Evolutionary conservation across 2,113 vertebrate genomes (phyloP), one percentile per base, ranked within the genome.

Genomic region (Arizona elegans): DNA sequence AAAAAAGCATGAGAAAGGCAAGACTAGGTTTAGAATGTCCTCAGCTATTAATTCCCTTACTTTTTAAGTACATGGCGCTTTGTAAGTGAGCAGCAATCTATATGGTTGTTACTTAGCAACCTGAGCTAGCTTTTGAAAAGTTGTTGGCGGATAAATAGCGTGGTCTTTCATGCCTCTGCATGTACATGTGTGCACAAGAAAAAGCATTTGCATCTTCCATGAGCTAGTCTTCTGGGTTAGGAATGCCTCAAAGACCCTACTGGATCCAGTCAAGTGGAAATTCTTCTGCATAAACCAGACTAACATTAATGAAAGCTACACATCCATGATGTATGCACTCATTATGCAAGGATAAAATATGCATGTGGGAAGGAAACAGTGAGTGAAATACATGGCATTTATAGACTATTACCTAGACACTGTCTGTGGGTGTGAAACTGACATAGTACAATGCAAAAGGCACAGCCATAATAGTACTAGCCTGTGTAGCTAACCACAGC

Each of bases 61-160:
- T 91, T 86, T 86, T 85, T 86, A 93, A 93, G 90, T 92, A 91
- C 93, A 89, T 3, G 70, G 85, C 52, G 87, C 91, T 86, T 89
- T 89, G 87, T 43, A 86, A 92, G 93, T 89, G 75, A 93, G 90
- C 90, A 86, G 91, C 91, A 91, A 86, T 92, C 90, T 91, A 89
- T 89, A 92, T 53, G 70, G 52, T 38, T 54, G 93, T 93, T 93
- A 89, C 93, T 90, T 89, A 93, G 93, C 93, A 93, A 93, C 93
- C 55, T 86, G 15, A 53, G 55, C 70, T 23, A 56, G 55, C 93
- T 92, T 86, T 92, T 7, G n/a, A 89, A 59, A 26, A n/a, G 88
- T 85, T 91, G 90, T 91, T 93, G 87, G 90, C 43, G 55, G 56
- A n/a, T 93, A 86, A 86, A 62, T 92, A 89, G n/a, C 50, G 19